A percentile compares a stretch with the other conserved stretches of the same genome.
Conservation (phyloP, 1,140 invertebrate genomes). For the Matsumurasca onukii region DNA sequence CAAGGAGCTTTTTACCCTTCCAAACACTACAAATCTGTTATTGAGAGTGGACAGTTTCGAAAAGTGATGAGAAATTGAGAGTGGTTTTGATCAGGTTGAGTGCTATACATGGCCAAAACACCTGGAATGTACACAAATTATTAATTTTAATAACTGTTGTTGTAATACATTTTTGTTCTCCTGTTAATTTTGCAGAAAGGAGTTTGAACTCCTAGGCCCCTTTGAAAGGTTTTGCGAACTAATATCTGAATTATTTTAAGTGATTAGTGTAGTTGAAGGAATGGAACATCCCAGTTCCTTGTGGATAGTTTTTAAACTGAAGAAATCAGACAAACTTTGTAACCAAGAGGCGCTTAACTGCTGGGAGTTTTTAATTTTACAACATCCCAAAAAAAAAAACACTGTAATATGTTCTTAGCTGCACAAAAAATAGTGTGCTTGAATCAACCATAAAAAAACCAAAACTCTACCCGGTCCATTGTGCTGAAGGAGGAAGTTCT, state of each 20-base stretch:
- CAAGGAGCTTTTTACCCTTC: neutral
- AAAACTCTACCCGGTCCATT: slow-evolving; percentile 25
- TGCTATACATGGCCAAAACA: slow-evolving; percentile 1
- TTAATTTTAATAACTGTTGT: neutral
- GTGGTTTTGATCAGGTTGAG: neutral
- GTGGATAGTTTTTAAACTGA: neutral
- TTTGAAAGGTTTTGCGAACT: neutral
- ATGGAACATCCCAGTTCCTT: neutral
- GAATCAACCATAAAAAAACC: neutral
- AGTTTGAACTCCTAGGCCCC: neutral
- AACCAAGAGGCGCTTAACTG: neutral
- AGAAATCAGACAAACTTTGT: neutral
- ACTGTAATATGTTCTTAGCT: neutral
- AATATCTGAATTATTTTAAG: neutral
- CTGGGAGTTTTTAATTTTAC: neutral
- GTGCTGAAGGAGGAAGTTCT: slow-evolving; percentile 21
- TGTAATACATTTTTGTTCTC: neutral
- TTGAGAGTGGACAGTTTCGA: neutral
- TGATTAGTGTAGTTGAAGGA: neutral
- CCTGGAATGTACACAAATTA: neutral
- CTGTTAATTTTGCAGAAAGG: neutral
- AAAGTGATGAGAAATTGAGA: slow-evolving; percentile 23
- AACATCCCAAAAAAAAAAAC: neutral
- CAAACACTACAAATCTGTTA: slow-evolving; percentile 12
- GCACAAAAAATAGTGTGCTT: neutral